A percentile compares a stretch with the other conserved stretches of the same genome.
Conservation (phyloP, 2,888 invertebrate genomes). For the Elegia similella region DNA sequence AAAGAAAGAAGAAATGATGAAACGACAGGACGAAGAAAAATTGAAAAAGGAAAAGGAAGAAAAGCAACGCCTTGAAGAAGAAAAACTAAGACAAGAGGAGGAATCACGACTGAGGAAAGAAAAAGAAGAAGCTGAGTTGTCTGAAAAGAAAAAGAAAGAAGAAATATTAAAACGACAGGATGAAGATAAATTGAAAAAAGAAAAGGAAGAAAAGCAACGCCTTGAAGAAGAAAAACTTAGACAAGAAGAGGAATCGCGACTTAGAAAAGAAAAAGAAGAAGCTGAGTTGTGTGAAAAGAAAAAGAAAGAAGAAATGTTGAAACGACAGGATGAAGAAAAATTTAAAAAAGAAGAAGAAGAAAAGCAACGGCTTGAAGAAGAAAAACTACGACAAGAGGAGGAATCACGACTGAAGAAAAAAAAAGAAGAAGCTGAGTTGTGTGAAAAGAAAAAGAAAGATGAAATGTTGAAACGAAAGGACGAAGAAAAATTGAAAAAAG, state of each 20-base stretch:
- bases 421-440: slow-evolving; percentile 18
- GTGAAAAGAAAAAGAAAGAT: slow-evolving; percentile 21
- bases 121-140: slow-evolving; percentile 3
- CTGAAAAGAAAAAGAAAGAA: not conserved
- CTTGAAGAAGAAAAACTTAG: slow-evolving; percentile 8
- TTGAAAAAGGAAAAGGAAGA: slow-evolving; percentile 14
- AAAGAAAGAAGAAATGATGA: too few relatives aligned
- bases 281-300: slow-evolving; percentile 10
- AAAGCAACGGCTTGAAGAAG: slow-evolving; percentile 15
- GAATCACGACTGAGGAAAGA: not conserved
- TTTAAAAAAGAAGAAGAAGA: slow-evolving; percentile 4
- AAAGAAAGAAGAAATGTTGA: slow-evolving; percentile 21
- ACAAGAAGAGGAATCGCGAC: slow-evolving; percentile 21
- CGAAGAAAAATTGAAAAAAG: not conserved
- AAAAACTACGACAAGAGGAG: slow-evolving; percentile 20
- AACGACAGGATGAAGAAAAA: not conserved
- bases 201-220: slow-evolving; percentile 19
- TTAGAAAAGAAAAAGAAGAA: slow-evolving; percentile 21
- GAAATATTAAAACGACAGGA: slow-evolving; percentile 14
- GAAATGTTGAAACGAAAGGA: slow-evolving; percentile 16
- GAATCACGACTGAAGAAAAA: slow-evolving; percentile 18
- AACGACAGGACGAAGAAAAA: not conserved
- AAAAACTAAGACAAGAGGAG: slow-evolving; percentile 19
- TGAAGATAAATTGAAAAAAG: slow-evolving; percentile 5
- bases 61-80: slow-evolving; percentile 21